Percentiles rank a stretch among this genome's conserved stretches.
Conservation (phyloP, 2,888 invertebrate species). For the Selenia dentaria region DNA sequence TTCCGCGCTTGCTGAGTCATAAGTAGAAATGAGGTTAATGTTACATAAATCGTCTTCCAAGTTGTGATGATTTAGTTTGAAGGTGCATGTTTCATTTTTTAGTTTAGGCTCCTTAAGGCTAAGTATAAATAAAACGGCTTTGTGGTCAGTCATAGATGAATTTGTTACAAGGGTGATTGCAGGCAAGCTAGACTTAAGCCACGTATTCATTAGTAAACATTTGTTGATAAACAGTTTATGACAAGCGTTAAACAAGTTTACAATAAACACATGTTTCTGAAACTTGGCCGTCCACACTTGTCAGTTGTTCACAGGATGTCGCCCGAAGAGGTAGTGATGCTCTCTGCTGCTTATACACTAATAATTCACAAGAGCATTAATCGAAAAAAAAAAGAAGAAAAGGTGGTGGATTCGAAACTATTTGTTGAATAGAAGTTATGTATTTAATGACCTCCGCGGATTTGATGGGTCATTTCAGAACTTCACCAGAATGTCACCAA, state of each 20-base stretch:
- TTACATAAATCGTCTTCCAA: too few relatives aligned
- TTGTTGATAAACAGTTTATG: conserved; percentile 21
- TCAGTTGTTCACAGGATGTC: conserved; percentile 20
- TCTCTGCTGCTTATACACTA: conserved; percentile 2
- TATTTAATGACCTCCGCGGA: not conserved
- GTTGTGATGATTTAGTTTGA: too few relatives aligned
- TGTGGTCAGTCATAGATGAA: too few relatives aligned
- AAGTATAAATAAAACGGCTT: too few relatives aligned
- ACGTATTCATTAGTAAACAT: not conserved
- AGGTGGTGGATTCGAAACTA: not conserved
- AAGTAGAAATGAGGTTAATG: too few relatives aligned
- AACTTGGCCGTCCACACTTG: conserved; percentile 23
- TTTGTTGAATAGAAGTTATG: not conserved
- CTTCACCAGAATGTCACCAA: conserved; percentile 2
- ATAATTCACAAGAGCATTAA: conserved; percentile 1
- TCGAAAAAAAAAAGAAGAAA: conserved; percentile 2
- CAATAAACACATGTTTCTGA: conserved; percentile 13
- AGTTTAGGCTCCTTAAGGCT: too few relatives aligned
- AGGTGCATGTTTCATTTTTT: too few relatives aligned
- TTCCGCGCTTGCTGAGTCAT: too few relatives aligned
- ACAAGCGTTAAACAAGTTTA: not conserved
- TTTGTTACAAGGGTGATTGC: too few relatives aligned
- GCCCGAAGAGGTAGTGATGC: conserved; percentile 15
- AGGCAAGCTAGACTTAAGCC: too few relatives aligned
- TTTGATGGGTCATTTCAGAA: conserved; percentile 1